A percentile compares a stretch with the other conserved stretches of the same genome.
Evolutionary conservation across 2,888 invertebrate species (phyloP).

Genomic region (Ramazzottius varieornatus): DNA sequence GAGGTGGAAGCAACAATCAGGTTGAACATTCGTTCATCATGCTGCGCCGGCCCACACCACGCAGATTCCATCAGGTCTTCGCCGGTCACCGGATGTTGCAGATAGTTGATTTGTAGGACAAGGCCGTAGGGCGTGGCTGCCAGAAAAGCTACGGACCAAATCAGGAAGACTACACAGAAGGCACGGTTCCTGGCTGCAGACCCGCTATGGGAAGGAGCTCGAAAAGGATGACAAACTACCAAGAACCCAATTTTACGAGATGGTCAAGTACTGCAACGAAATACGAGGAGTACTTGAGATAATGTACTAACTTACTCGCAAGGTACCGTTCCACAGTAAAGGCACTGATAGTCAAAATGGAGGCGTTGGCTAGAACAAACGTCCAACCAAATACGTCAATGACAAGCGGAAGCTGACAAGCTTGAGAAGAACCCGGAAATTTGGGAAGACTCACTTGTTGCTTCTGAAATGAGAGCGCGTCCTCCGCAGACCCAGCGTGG

Average conservation of each 20-base stretch:
- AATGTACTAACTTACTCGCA: too few species aligned
- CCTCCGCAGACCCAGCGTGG: neutral
- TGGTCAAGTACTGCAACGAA: neutral
- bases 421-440: too few species aligned
- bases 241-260: neutral
- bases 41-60: constrained; percentile 38
- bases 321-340: neutral
- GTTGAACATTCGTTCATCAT: constrained; percentile 31
- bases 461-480: neutral
- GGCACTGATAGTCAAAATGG: neutral
- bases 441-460: neutral
- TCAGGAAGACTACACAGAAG: constrained; percentile 44
- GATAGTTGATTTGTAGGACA: neutral
- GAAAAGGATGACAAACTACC: neutral
- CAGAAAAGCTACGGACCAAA: constrained; percentile 43
- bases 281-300: too few species aligned
- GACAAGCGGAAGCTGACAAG: too few species aligned
- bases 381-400: too few species aligned
- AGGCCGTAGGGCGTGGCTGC: constrained; percentile 47
- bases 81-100: constrained; percentile 9
- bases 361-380: constrained; percentile 18
- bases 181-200: too few species aligned
- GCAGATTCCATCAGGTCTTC: constrained; percentile 31
- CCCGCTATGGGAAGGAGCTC: too few species aligned
- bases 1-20: constrained; percentile 52